phyloP scores from a whole-genome alignment of 2,113 vertebrate species.

The Odocoileus hemionus region DNA sequence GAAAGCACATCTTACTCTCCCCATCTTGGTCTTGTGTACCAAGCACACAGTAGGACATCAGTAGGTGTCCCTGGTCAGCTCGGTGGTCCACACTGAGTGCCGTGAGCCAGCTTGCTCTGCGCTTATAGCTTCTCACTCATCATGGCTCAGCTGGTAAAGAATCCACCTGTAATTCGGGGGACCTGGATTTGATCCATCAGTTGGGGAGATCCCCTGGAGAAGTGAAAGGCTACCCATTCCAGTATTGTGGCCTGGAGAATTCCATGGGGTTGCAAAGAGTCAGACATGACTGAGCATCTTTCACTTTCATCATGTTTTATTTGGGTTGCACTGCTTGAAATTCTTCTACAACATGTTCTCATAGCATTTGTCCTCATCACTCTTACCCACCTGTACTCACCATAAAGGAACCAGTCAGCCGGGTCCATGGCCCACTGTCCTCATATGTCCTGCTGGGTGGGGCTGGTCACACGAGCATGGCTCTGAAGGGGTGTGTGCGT shows the following conservation, averaged over 20 bases:
- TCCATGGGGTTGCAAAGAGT: not conserved
- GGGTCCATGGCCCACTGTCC: rapidly evolving
- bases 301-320: not conserved
- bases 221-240: not conserved
- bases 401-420: not conserved
- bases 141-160: not conserved
- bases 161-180: not conserved
- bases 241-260: not conserved
- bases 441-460: not conserved
- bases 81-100: not conserved
- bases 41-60: not conserved
- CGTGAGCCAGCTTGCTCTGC: not conserved
- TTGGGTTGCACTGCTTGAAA: not conserved
- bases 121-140: not conserved
- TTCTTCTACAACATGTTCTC: not conserved
- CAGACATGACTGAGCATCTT: not conserved
- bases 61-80: not conserved
- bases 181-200: not conserved
- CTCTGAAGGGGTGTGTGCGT: rapidly evolving
- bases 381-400: not conserved
- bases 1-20: not conserved
- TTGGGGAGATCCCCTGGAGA: not conserved
- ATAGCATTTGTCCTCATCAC: not conserved
- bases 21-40: not conserved
- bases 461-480: not conserved